Base-by-base conservation (phyloP, 2,888 invertebrate species). In the Pterostichus madidus region DNA sequence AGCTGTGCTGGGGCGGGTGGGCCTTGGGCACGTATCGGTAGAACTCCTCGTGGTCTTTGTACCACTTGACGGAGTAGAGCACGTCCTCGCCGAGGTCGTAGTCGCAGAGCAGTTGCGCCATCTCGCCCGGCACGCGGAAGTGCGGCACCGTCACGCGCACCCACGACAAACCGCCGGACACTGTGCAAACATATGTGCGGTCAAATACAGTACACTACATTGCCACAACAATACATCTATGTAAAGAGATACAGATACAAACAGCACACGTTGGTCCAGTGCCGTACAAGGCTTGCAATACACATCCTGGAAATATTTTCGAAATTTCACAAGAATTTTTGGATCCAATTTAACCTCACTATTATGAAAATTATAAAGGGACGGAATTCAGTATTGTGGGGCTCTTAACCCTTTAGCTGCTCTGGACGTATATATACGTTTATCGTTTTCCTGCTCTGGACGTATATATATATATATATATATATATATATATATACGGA, bases 11-110 rank as follows among this genome's bases (percentile, higher is more conserved):
- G 84, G 93, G 93, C 7, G 95, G 94, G 85, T 92, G 92, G 85
- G 92, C 93, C 88, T 94, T 94, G 81, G 95, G 96, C 89, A 96
- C 93, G 89, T 92, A 96, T 86, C 95, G 92, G 91, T 95, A 96
- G 90, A 96, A 96, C 89, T 96, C 96, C 87, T 95, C 95, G 90
- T 95, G 94, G 90, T 96, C 96, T 89, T 95, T 94, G 91, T 96
- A 96, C 96, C 96, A 96, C 91, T 96, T 96, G 87, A 96, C 95
- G 17, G 96, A 94, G 89, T 96, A 96, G 78, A 96, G 91, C 32
- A 92, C 92, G 89, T 95, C 94, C 84, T 89, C 89, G 68, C 90
- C 90, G 73, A 90, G 85, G 84, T 90, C 89, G 87, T 89, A 90
- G 85, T 90, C 89, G 86, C 90, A 90, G 80, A 89, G 89, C 6